Conservation (phyloP, 2,797 vertebrate species). For the Natrix natrix region DNA sequence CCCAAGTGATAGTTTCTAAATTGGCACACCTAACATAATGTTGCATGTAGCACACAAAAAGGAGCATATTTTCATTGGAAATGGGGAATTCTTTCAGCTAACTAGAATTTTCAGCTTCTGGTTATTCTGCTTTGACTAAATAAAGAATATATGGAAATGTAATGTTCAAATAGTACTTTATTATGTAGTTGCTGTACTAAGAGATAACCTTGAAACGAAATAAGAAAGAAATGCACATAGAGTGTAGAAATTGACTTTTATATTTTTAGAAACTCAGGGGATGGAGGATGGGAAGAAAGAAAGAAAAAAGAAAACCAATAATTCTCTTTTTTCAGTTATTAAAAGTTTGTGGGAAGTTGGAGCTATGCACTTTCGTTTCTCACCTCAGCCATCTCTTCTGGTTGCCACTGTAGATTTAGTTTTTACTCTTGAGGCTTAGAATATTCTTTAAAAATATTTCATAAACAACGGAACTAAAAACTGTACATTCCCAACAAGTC, state of each 20-base stretch:
- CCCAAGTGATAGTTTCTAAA: background rate
- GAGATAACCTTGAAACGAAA: constrained; percentile 10
- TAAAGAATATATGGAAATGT: background rate
- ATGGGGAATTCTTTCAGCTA: background rate
- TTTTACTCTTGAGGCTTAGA: background rate
- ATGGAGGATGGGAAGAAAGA: background rate
- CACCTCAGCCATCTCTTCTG: background rate
- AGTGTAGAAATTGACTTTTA: constrained; percentile 15
- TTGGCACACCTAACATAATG: background rate
- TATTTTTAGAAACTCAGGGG: background rate
- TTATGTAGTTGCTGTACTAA: background rate
- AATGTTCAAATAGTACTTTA: background rate
- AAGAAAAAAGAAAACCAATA: background rate
- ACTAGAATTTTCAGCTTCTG: background rate
- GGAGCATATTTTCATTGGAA: background rate
- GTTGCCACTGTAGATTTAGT: background rate
- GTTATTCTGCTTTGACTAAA: background rate
- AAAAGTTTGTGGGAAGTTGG: constrained; percentile 9
- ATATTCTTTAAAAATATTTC: background rate
- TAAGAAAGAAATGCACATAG: background rate
- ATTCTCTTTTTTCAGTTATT: background rate
- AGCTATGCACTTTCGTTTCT: background rate
- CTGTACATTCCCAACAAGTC: background rate
- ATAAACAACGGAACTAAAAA: constrained; percentile 18
- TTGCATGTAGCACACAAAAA: background rate